A percentile compares a stretch with the other conserved stretches of the same genome.
phyloP scores from a whole-genome alignment of 2,113 vertebrate genomes.

The Triplophysa dalaica region DNA sequence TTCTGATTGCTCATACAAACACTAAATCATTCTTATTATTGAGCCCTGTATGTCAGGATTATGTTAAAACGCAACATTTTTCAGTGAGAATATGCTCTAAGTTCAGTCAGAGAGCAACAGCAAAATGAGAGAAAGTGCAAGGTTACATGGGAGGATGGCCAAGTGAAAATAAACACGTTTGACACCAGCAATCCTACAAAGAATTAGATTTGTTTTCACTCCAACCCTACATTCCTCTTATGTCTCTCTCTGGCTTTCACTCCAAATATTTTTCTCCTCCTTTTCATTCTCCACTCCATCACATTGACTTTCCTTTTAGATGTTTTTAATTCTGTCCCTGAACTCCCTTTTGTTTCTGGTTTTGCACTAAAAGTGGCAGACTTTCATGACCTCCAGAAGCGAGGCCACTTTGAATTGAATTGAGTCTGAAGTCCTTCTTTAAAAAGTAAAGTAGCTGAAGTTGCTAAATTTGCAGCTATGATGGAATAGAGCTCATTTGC shows the following conservation, averaged over 20 bases:
- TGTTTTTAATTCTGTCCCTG: conserved; percentile 22
- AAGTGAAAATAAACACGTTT: conserved; percentile 48
- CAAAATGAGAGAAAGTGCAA: not conserved
- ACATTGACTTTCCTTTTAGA: conserved; percentile 12
- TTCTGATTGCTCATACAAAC: too few relatives aligned
- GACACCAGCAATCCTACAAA: conserved; percentile 44
- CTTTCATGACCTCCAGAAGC: conserved; percentile 16
- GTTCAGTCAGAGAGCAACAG: conserved; percentile 25
- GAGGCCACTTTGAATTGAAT: conserved; percentile 8
- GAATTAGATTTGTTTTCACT: conserved; percentile 32
- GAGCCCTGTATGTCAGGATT: not conserved
- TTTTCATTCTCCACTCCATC: conserved; percentile 30
- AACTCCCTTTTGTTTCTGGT: not conserved
- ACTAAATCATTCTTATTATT: too few relatives aligned
- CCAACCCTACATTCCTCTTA: not conserved
- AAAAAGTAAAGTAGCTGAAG: not conserved
- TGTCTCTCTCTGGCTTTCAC: conserved; percentile 28
- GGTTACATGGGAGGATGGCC: conserved; percentile 27
- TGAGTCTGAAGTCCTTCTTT: conserved; percentile 7
- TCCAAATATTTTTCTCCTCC: conserved; percentile 31
- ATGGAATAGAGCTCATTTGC: conserved; percentile 32
- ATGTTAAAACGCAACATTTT: conserved; percentile 27
- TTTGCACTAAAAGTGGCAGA: not conserved
- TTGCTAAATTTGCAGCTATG: conserved; percentile 33
- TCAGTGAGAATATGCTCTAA: conserved; percentile 1